phyloP scores from a whole-genome alignment of 35 echinoderm and acorn worm genomes.

The Heliocidaris tuberculata region DNA sequence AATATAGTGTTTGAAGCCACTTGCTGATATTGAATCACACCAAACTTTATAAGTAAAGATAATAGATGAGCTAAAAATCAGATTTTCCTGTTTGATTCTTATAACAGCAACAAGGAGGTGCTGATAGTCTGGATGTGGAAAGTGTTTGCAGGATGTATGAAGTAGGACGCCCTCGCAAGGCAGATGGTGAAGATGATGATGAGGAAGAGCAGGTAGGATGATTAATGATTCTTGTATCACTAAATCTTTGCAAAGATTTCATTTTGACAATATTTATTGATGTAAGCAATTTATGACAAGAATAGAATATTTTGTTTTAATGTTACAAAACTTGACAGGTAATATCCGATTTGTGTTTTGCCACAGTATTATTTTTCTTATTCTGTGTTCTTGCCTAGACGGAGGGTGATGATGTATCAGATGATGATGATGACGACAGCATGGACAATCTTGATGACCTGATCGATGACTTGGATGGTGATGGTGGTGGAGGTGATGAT shows the following conservation, averaged over 20 bases:
- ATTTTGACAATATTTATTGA: neutral
- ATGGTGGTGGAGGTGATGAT: constrained; percentile 39
- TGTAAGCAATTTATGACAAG: too few species aligned
- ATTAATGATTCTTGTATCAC: neutral
- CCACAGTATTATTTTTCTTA: neutral
- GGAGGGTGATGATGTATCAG: constrained; percentile 38
- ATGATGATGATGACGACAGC: constrained; percentile 50
- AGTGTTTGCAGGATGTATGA: constrained; percentile 93
- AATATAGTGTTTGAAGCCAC: too few species aligned
- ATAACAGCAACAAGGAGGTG: constrained; percentile 79
- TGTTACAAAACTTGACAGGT: neutral
- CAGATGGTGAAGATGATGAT: constrained; percentile 90
- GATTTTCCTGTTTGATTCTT: neutral
- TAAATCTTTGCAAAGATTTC: neutral
- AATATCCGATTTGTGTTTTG: too few species aligned
- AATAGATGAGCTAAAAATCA: too few species aligned
- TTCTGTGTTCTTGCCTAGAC: neutral
- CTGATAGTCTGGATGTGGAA: constrained; percentile 72
- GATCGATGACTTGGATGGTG: constrained; percentile 39
- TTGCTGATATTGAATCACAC: too few species aligned
- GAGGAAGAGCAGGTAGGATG: constrained; percentile 68
- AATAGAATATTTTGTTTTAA: too few species aligned
- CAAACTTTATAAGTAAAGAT: too few species aligned
- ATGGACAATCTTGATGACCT: constrained; percentile 49
- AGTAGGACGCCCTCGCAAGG: constrained; percentile 79